Conservation (phyloP, 2,113 vertebrate species). For the Sinocyclocheilus maitianheensis region DNA sequence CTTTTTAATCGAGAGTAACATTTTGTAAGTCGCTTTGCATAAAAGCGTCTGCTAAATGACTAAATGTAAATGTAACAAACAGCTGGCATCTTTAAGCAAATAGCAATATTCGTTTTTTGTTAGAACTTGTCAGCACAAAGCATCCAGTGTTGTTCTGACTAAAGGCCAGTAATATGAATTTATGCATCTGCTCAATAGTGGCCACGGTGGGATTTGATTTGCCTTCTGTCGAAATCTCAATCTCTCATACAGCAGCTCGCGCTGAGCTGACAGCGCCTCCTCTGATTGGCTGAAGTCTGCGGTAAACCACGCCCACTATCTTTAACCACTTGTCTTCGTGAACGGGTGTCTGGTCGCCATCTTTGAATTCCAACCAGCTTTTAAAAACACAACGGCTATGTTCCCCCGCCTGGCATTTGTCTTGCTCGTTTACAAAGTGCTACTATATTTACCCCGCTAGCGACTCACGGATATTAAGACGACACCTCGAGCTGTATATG, state of each 20-base stretch:
- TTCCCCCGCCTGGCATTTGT: background rate
- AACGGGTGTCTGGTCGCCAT: conserved; percentile 51
- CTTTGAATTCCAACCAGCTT: conserved; percentile 46
- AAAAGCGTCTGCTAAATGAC: no score
- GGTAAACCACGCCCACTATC: conserved; percentile 51
- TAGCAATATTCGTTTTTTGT: background rate
- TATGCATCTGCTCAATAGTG: background rate
- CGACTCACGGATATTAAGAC: conserved; percentile 6
- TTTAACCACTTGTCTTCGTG: conserved; percentile 64
- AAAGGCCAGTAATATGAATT: conserved; percentile 16
- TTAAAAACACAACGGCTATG: conserved; percentile 5
- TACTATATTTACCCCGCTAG: conserved; percentile 33
- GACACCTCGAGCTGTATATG: conserved; percentile 10
- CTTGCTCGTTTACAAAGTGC: background rate
- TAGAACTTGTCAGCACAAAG: background rate
- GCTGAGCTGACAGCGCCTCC: conserved; percentile 21
- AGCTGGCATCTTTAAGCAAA: background rate
- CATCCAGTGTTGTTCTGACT: background rate
- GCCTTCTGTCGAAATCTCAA: conserved; percentile 45
- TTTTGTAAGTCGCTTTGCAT: no score
- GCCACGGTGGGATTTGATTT: conserved; percentile 2
- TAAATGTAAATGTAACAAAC: background rate
- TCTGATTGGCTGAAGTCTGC: conserved; percentile 33
- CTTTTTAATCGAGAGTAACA: background rate
- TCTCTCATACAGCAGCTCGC: conserved; percentile 4